A percentile compares a stretch with the other conserved stretches of the same genome.
phyloP scores from a whole-genome alignment of 2,797 vertebrate genomes.

The Gymnodraco acuticeps region DNA sequence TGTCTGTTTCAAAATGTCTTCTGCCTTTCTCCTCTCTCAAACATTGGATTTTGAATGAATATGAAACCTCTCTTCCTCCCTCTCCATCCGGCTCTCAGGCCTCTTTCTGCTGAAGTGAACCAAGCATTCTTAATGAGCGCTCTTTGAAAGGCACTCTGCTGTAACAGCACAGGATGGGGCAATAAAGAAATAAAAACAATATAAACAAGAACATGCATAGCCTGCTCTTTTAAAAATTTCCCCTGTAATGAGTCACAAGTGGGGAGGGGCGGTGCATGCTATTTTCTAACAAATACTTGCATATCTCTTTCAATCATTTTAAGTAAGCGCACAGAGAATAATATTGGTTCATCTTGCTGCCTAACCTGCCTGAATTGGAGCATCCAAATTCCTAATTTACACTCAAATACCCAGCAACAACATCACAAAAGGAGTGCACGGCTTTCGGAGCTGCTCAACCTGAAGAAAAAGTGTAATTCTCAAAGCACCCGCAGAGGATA shows the following conservation, averaged over 20 bases:
- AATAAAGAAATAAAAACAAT: conserved; percentile 23
- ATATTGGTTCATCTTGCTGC: not conserved
- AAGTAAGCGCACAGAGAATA: not conserved
- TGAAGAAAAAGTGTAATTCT: not conserved
- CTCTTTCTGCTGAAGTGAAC: conserved; percentile 46
- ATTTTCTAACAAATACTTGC: conserved; percentile 22
- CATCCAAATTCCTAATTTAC: conserved; percentile 30
- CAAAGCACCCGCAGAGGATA: not conserved
- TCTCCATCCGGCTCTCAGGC: conserved; percentile 26
- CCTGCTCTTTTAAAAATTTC: conserved; percentile 14
- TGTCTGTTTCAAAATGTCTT: conserved; percentile 7
- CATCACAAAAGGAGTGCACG: not conserved
- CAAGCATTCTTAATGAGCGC: conserved; percentile 62
- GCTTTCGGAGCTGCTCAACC: not conserved
- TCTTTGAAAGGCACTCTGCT: conserved; percentile 49
- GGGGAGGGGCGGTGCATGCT: not conserved
- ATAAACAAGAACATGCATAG: conserved; percentile 39
- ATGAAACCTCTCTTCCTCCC: conserved; percentile 17
- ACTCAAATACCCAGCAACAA: conserved; percentile 1
- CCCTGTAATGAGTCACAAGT: conserved; percentile 15
- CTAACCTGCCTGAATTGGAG: conserved; percentile 9
- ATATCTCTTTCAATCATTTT: conserved; percentile 11
- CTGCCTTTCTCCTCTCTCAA: not conserved
- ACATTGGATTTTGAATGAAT: conserved; percentile 17
- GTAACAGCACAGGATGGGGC: conserved; percentile 27